Evolutionary conservation across 1,140 invertebrate species (phyloP).

Genomic region (Brachionus manjavacas): DNA sequence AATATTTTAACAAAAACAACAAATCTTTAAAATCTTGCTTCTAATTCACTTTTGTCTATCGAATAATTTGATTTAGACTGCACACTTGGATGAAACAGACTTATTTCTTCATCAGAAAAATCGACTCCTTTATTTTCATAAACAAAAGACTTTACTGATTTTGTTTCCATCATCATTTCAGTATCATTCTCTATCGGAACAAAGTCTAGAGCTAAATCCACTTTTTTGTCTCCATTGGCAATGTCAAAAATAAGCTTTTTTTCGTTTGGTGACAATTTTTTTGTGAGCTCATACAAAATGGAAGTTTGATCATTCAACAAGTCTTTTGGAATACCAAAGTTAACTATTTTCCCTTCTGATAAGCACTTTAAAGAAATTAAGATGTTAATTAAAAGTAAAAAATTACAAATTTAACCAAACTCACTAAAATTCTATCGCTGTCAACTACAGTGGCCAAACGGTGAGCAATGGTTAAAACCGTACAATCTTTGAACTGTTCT

Average conservation of each 20-base stretch:
- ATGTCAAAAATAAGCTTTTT: constrained; percentile 26
- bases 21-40: neutral
- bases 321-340: constrained; percentile 32
- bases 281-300: constrained; percentile 29
- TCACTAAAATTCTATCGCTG: constrained; percentile 47
- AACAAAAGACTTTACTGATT: neutral
- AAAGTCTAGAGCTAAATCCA: neutral
- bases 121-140: neutral
- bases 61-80: neutral
- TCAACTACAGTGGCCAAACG: constrained; percentile 89
- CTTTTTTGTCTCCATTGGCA: neutral
- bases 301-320: neutral
- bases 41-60: neutral
- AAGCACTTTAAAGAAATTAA: constrained; percentile 2
- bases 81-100: neutral
- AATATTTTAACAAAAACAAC: neutral
- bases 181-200: neutral
- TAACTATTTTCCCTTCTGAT: constrained; percentile 16
- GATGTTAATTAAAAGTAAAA: neutral
- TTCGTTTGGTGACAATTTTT: constrained; percentile 23
- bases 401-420: neutral
- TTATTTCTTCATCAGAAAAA: neutral
- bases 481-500: constrained; percentile 78
- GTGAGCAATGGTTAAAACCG: constrained; percentile 88
- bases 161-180: neutral